Percentiles rank a stretch among this genome's conserved stretches.
These are phyloP conservation scores for Coilia nasus DNA, from an alignment of 2,797 vertebrate genomes.

Conservation along the genomic window DNA sequence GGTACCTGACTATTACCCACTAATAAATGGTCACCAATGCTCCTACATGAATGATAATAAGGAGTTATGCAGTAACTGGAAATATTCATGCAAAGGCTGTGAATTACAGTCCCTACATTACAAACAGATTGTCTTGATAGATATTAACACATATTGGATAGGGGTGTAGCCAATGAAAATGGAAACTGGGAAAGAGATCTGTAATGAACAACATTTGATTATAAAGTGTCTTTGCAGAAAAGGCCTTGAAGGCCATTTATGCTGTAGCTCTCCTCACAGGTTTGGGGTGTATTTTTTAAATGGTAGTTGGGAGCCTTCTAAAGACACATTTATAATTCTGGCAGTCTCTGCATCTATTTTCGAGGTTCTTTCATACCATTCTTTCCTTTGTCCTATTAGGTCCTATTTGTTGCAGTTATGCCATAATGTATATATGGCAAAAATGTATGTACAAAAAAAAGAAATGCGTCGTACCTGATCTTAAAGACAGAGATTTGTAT, in stretches of 20 bases:
- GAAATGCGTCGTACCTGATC: neutral
- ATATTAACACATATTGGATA: conserved; percentile 43
- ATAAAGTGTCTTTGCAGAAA: conserved; percentile 25
- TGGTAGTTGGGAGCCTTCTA: neutral
- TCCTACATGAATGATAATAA: conserved; percentile 64
- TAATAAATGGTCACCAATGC: conserved; percentile 65
- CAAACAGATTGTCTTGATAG: conserved; percentile 52
- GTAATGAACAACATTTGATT: conserved; percentile 39
- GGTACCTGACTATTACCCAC: conserved; percentile 64
- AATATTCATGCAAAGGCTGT: conserved; percentile 64
- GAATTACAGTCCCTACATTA: conserved; percentile 66
- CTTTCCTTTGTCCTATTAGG: neutral
- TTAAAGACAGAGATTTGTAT: neutral
- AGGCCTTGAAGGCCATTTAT: neutral
- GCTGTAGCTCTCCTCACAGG: neutral
- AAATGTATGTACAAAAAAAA: neutral
- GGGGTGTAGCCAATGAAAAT: conserved; percentile 65
- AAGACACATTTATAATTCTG: neutral
- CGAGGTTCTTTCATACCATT: neutral
- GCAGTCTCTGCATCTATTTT: neutral
- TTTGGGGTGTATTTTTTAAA: neutral
- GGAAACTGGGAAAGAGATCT: conserved; percentile 62
- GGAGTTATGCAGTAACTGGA: conserved; percentile 69
- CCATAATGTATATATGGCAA: neutral
- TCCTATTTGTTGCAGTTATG: neutral